Conservation (phyloP, 2,797 vertebrate genomes). For the Notamacropus eugenii region DNA sequence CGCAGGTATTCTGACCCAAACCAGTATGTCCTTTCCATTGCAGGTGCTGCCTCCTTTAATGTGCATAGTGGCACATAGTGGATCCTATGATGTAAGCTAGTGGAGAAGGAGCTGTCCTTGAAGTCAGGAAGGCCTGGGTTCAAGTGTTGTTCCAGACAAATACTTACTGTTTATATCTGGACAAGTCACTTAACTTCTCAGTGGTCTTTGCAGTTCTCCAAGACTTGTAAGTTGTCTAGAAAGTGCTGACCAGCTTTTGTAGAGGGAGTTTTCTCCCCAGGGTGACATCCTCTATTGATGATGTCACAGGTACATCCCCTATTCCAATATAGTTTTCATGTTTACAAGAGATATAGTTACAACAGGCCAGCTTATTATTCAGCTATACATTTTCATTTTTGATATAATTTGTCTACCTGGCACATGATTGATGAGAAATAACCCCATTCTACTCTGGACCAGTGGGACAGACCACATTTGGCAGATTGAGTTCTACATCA, state of each 20-base stretch:
- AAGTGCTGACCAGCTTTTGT: background rate
- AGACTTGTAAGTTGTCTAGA: background rate
- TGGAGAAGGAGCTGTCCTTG: background rate
- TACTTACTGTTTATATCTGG: background rate
- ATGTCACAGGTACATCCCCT: background rate
- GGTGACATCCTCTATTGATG: background rate
- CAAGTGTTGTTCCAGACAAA: background rate
- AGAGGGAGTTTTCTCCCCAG: background rate
- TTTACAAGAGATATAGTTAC: background rate
- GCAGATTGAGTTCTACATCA: background rate
- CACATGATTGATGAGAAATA: slow-evolving; percentile 8
- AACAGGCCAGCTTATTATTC: background rate
- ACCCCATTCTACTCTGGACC: background rate
- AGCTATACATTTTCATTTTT: no score
- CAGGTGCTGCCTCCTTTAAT: background rate
- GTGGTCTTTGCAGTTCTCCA: background rate
- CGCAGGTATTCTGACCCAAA: background rate
- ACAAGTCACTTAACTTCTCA: background rate
- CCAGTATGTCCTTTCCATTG: background rate
- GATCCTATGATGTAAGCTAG: background rate
- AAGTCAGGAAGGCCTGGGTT: background rate
- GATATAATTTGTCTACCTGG: background rate
- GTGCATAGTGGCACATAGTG: no score
- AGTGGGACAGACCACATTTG: background rate
- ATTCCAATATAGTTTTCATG: background rate